phyloP scores from a whole-genome alignment of 2,113 vertebrate genomes.

The Anguilla japonica region DNA sequence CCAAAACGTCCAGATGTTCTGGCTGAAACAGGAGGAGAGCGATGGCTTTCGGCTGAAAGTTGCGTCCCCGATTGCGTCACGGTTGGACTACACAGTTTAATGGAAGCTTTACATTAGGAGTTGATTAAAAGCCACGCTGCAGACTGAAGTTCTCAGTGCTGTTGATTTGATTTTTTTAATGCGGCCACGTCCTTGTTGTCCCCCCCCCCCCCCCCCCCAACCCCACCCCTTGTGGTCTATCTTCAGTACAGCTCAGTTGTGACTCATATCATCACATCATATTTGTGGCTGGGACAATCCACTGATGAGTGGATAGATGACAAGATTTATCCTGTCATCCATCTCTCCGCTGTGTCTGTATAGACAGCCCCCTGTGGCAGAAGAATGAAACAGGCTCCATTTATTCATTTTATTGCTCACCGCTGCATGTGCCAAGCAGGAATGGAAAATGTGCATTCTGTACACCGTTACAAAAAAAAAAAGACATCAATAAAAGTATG shows the following conservation, averaged over 20 bases:
- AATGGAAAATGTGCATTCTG: neutral
- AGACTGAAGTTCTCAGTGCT: neutral
- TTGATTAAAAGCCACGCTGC: neutral
- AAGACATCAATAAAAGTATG: no score
- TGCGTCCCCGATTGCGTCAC: neutral
- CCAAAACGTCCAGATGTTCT: neutral
- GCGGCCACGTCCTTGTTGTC: neutral
- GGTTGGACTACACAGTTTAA: neutral
- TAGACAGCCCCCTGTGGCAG: neutral
- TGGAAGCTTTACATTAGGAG: neutral
- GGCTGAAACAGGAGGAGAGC: neutral
- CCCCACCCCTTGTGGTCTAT: neutral
- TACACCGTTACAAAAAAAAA: no score
- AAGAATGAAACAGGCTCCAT: neutral
- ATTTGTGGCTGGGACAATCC: neutral
- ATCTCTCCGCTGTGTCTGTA: neutral
- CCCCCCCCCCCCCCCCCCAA: no score
- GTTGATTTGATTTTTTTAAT: neutral
- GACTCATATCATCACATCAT: neutral
- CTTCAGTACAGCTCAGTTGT: neutral
- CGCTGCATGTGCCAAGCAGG: neutral
- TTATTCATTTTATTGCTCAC: neutral
- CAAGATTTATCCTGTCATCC: neutral
- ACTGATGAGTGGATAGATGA: neutral
- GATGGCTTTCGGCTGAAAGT: neutral